Evolutionary conservation across 2,888 invertebrate genomes (phyloP), one percentile per base, ranked within the genome.

Genomic region (Trichopria drosophilae): DNA sequence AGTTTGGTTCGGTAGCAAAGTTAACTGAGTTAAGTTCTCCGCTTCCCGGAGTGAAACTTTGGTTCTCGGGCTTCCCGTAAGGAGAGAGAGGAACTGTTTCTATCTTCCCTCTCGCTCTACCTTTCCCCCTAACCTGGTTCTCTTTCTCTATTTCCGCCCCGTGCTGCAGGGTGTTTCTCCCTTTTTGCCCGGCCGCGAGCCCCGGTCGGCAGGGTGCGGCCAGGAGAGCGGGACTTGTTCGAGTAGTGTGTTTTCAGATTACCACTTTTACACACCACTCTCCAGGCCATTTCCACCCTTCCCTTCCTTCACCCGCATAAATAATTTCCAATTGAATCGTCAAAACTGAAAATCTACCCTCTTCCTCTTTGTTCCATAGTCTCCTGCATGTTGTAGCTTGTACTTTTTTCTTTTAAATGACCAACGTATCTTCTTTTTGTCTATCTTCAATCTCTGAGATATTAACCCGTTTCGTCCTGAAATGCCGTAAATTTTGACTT

Each of bases 1-100:
- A 74, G 66, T 73, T 74, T 69, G 66, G 68, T 68, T 71, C 72
- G 67, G 70, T 71, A 73, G 73, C 71, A 72, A 74, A 73, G 74
- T 73, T 73, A 73, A 73, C 74, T 74, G 68, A 73, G 73, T 73
- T 73, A 72, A 73, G 73, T 73, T 73, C 71, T 66, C 66, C 64
- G 57, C 65, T 62, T 53, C 57, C 52, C 49, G 65, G 68, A 69
- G 68, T 67, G 67, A 74, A 74, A 72, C 72, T 74, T 73, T 65
- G 66, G 63, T 65, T 68, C 67, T 63, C 66, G n/a, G n/a, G n/a
- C n/a, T n/a, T n/a, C n/a, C n/a, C n/a, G n/a, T n/a, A n/a, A n/a
- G n/a, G n/a, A n/a, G n/a, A n/a, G n/a, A 51, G 35, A 34, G 24
- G 44, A n/a, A 29, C 45, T n/a, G 28, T 41, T 29, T 29, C 16